Evolutionary conservation across 2,113 vertebrate genomes (phyloP), one percentile per base, ranked within the genome.

Genomic region (Myrmecobius fasciatus): DNA sequence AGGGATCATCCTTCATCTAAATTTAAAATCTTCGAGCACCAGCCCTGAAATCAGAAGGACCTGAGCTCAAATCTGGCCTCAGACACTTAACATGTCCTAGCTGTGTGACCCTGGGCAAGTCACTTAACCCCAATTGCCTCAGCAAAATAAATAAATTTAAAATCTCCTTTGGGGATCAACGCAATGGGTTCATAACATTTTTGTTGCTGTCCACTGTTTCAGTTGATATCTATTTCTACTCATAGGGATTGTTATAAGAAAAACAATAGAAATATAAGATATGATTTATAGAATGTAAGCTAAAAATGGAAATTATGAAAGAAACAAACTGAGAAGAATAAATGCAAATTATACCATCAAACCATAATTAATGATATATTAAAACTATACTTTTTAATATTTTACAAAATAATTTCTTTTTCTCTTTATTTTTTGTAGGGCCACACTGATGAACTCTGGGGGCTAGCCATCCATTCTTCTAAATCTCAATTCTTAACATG

Each of bases 391-490:
- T 91, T 91, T 97, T 83, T 20, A 83, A 0, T 83, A 43, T 43
- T 83, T 83, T 43, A 83, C 1, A 83, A 83, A 83, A 83, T 22
- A 83, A 75, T 75, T 75, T n/a, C 14, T n/a, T 75, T 75, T 75
- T 17, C 36, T n/a, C 67, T 83, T 14, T 75, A n/a, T 83, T 83
- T 83, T 95, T 25, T 94, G 3, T 95, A 99, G 99, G 99, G 99
- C 94, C 99, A 99, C 98, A 99, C 99, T 0, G 99, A 99, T 95
- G 99, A 99, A 97, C 98, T 99, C 5, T 99, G 99, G 99, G 99
- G 99, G 89, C 98, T 99, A 97, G 99, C 99, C n/a, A 97, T 99
- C 25, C 99, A 99, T 92, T 99, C 99, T 89, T 98, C 98, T 47
- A 99, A 99, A 96, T 98, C 99, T 94, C 99, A 99, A 94, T 99